A percentile compares a stretch with the other conserved stretches of the same genome.
phyloP scores from a whole-genome alignment of 2,888 invertebrate species.

The Malthinus flaveolus region DNA sequence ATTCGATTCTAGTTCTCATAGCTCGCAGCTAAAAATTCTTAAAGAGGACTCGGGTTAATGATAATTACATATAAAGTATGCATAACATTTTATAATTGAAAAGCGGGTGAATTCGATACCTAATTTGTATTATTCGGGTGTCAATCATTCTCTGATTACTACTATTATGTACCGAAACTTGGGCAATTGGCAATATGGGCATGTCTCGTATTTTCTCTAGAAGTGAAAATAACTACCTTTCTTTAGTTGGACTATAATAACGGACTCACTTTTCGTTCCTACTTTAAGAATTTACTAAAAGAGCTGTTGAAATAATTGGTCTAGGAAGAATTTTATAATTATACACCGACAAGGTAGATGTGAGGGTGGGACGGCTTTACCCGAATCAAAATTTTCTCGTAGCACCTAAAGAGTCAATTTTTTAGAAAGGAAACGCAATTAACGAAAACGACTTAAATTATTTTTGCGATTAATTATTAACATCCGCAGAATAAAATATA shows the following conservation, averaged over 20 bases:
- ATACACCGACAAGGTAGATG: not conserved
- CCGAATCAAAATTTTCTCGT: not conserved
- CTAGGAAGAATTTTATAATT: slow-evolving; percentile 2
- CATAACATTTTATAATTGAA: slow-evolving; percentile 45
- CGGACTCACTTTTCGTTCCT: not conserved
- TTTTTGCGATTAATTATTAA: slow-evolving; percentile 1
- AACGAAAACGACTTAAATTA: not conserved
- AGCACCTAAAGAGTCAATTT: too few species aligned
- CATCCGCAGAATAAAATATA: not conserved
- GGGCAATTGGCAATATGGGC: too few species aligned
- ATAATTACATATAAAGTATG: slow-evolving; percentile 41
- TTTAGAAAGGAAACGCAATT: not conserved
- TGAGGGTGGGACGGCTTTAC: not conserved
- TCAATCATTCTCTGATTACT: slow-evolving; percentile 40
- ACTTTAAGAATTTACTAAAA: not conserved
- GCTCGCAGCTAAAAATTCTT: slow-evolving; percentile 35
- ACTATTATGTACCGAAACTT: slow-evolving; percentile 31
- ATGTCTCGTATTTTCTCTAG: slow-evolving; percentile 9
- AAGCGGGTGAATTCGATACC: slow-evolving; percentile 41
- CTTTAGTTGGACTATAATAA: slow-evolving; percentile 2
- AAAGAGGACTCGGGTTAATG: slow-evolving; percentile 30
- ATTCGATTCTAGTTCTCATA: not conserved
- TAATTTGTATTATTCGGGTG: slow-evolving; percentile 39
- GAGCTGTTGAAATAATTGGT: not conserved
- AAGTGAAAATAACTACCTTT: slow-evolving; percentile 11